phyloP scores from a whole-genome alignment of 2,797 vertebrate genomes.

The Danio kyathit region DNA sequence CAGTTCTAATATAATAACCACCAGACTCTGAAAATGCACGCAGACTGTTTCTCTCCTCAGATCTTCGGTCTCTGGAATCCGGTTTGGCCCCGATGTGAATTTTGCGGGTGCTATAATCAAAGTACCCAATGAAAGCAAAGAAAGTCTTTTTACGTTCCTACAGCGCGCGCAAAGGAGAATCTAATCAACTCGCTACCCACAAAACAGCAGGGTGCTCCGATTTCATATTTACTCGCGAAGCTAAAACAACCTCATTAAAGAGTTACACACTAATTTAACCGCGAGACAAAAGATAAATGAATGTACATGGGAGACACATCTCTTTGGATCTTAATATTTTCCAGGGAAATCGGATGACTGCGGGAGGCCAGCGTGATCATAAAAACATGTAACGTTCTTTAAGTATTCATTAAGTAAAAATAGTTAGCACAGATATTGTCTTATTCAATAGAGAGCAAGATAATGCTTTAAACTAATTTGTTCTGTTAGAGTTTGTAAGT shows the following conservation, averaged over 20 bases:
- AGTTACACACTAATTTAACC: conserved; percentile 45
- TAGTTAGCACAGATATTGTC: not conserved
- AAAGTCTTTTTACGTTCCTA: conserved; percentile 43
- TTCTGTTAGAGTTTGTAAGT: too few species aligned
- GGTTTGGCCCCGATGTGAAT: conserved; percentile 8
- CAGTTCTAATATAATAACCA: conserved; percentile 13
- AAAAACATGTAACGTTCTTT: conserved; percentile 8
- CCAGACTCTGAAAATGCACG: conserved; percentile 3
- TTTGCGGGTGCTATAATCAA: conserved; percentile 26
- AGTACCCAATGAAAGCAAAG: conserved; percentile 9
- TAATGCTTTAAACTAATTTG: too few species aligned
- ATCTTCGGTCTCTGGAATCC: conserved; percentile 11
- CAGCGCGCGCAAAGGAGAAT: conserved; percentile 42
- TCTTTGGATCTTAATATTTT: conserved; percentile 32
- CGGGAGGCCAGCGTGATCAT: not conserved
- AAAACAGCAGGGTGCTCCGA: conserved; percentile 49
- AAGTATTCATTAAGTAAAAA: not conserved
- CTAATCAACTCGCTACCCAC: conserved; percentile 50
- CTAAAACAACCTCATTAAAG: conserved; percentile 50
- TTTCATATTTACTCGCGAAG: conserved; percentile 50
- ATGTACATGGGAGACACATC: conserved; percentile 14
- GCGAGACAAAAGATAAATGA: conserved; percentile 37
- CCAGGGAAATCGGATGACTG: not conserved
- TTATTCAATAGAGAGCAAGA: not conserved
- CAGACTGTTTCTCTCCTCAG: not conserved